Evolutionary conservation across 1,140 invertebrate genomes (phyloP), one percentile per base, ranked within the genome.

Genomic region (Nomia melanderi): DNA sequence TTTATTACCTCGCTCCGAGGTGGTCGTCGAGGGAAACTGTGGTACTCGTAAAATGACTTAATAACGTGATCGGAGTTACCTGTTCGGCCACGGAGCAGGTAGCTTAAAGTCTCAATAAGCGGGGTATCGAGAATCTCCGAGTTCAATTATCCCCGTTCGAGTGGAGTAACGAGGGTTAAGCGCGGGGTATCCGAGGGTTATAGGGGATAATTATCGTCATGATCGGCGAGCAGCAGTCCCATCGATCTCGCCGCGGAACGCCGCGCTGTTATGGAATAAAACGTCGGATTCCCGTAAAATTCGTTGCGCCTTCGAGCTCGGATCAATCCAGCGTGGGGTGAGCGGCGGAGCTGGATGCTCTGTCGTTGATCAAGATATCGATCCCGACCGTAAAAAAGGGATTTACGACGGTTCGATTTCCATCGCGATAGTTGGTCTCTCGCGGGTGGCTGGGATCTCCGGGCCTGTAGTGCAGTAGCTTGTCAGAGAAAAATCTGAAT

Each of bases 351-450:
- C 27, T 59, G 31, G 54, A 59, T 44, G 36, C 20, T 33, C 23
- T 23, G 20, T 17, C 14, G 17, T 31, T 44, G 31, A 71, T 59
- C 67, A 20, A 71, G 67, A 71, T 59, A 71, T 71, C 36, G 36
- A 62, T 60, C 7, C 6, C 14, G 23, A 9, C 29, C 12, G 23
- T 29, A 14, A 41, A 71, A 53, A 77, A 47, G 11, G 14, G 23
- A n/a, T 39, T 54, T 54, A 20, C 47, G 12, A 29, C 14, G 33
- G 36, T 41, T 25, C n/a, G 27, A 50, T 59, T 39, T 69, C 31
- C 31, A 23, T 47, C 23, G 33, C 14, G 57, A 63, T 59, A 9
- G 33, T 31, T n/a, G 7, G 36, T 36, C 5, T 14, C n/a, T 4
- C 14, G 27, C 39, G 25, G 54, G 36, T 60, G 53, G 54, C 17